Base-by-base conservation (phyloP, 2,888 invertebrate species). In the Idaea biselata region DNA sequence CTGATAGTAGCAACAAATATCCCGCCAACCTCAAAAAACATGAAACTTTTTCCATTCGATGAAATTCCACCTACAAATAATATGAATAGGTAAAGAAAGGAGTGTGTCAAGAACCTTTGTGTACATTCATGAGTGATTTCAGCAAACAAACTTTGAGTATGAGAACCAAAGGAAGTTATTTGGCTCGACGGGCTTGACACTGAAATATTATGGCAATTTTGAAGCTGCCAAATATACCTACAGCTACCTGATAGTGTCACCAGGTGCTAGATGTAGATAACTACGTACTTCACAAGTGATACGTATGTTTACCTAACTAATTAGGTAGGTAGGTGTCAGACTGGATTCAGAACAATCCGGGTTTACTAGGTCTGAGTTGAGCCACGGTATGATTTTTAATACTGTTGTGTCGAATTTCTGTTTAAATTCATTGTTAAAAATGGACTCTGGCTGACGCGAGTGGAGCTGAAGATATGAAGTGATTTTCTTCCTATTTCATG, bases 121-220 rank as follows among this genome's bases (percentile, higher is more conserved):
- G 80, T 79, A 76, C 78, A 73, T 70, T 73, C 71, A 75, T 80
- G 82, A 82, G 77, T 80, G 81, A 84, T 84, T 83, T 74, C 74
- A 76, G 77, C 76, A 70, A 73, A 74, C 77, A 77, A 82, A 83
- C 74, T 84, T 81, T 74, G 78, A 81, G 79, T 82, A 79, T 83
- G 77, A 77, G 70, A 75, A 81, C 77, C 79, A 77, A 82, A 83
- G 82, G 80, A 88, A 88, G 84, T 88, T 86, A 86, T 88, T 85
- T 82, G 78, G 79, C 76, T 76, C 79, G 73, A 75, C 74, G 78
- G 81, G 80, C 76, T 79, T 84, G 87, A 84, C 86, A 83, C 75
- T 87, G 86, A 89, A 89, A 88, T 88, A 89, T 89, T 86, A 87
- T 73, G 83, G 86, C 84, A 87, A 88, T 89, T 87, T 87, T 83